Percentiles rank a stretch among this genome's conserved stretches.
Conservation (phyloP, 2,113 vertebrate species). For the Pristiophorus japonicus region DNA sequence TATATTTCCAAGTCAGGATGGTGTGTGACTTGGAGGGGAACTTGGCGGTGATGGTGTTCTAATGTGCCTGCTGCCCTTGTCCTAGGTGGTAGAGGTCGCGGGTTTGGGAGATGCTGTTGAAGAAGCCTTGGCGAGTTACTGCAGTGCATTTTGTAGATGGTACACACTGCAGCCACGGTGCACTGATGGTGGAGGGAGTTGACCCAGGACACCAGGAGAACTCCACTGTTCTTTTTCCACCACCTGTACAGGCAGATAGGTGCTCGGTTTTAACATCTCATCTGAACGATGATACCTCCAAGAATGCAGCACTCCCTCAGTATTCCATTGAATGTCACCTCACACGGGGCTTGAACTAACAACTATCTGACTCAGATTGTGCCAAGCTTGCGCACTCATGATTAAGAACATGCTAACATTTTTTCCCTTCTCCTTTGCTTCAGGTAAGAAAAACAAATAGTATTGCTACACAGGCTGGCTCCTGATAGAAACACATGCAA, state of each 20-base stretch:
- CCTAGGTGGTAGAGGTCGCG: too few relatives aligned
- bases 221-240: too few relatives aligned
- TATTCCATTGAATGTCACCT: background rate
- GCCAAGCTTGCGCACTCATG: background rate
- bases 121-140: too few relatives aligned
- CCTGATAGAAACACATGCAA: constrained; percentile 17
- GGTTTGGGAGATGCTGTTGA: too few relatives aligned
- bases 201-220: too few relatives aligned
- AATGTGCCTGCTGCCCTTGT: too few relatives aligned
- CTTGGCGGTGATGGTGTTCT: too few relatives aligned
- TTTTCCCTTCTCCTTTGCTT: background rate
- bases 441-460: constrained; percentile 28
- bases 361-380: background rate
- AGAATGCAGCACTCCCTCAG: constrained; percentile 4
- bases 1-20: too few relatives aligned
- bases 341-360: background rate
- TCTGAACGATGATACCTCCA: background rate
- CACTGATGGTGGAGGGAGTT: too few relatives aligned
- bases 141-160: too few relatives aligned
- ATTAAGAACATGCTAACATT: background rate
- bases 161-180: too few relatives aligned
- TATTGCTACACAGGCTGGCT: constrained; percentile 22
- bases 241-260: background rate
- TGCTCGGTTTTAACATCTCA: background rate
- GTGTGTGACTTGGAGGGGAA: too few relatives aligned